phyloP scores from a whole-genome alignment of 2,797 vertebrate genomes.

The Spheniscus humboldti region DNA sequence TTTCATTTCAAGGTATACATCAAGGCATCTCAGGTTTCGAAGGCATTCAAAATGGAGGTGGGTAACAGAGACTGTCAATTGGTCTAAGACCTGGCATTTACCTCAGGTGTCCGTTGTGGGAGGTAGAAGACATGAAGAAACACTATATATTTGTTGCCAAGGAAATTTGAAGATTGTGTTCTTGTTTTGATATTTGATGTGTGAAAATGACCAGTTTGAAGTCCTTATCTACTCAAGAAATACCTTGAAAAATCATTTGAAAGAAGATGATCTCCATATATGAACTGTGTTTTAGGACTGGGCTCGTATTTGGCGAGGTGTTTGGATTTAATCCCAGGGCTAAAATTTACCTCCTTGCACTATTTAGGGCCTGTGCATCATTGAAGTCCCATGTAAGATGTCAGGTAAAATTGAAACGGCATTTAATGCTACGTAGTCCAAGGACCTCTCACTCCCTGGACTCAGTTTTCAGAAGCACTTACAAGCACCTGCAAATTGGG shows the following conservation, averaged over 20 bases:
- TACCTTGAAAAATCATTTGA: background rate
- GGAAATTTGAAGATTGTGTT: background rate
- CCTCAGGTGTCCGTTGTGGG: background rate
- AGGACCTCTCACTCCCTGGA: background rate
- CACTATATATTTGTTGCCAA: background rate
- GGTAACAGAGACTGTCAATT: background rate
- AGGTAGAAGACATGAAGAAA: background rate
- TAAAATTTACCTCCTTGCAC: background rate
- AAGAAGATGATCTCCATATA: background rate
- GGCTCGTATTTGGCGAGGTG: background rate
- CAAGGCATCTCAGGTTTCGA: background rate
- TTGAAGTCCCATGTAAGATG: background rate
- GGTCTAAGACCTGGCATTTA: background rate
- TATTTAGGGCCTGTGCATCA: background rate
- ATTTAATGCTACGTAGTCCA: background rate
- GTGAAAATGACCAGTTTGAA: background rate
- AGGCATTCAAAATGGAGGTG: background rate
- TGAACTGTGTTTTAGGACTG: background rate
- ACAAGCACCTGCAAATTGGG: background rate
- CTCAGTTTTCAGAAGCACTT: background rate
- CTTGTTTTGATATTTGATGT: background rate
- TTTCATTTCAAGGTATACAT: background rate
- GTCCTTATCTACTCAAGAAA: background rate
- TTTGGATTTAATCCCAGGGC: background rate
- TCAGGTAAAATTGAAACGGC: background rate